phyloP scores from a whole-genome alignment of 2,797 vertebrate genomes.

The Columba guinea region DNA sequence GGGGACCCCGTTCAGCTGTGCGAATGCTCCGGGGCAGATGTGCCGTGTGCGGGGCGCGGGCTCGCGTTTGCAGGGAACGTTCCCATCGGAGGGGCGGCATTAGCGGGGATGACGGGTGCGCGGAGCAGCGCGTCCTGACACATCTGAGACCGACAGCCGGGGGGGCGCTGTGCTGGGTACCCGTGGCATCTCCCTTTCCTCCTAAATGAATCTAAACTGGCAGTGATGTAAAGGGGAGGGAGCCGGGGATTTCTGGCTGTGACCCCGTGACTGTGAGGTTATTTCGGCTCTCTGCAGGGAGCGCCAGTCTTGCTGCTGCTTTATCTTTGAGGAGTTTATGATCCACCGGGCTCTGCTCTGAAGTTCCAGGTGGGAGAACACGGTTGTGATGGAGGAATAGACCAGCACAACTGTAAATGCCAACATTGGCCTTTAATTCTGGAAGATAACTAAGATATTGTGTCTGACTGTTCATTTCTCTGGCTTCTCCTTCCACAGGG shows the following conservation, averaged over 20 bases:
- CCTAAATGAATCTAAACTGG: neutral
- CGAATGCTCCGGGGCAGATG: neutral
- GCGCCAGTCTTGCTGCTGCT: neutral
- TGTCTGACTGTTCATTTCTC: neutral
- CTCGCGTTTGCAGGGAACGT: neutral
- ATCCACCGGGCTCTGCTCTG: neutral
- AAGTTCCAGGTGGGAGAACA: neutral
- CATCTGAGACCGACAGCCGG: neutral
- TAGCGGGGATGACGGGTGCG: neutral
- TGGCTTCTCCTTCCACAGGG: neutral
- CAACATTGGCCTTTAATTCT: neutral
- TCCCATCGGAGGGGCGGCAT: fast-evolving
- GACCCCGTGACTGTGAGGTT: neutral
- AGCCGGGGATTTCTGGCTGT: neutral
- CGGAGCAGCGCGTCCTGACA: fast-evolving
- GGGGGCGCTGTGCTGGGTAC: neutral
- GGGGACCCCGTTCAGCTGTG: fast-evolving
- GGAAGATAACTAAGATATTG: neutral
- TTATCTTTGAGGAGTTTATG: neutral
- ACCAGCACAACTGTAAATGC: neutral
- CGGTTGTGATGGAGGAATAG: neutral
- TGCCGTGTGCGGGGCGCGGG: neutral
- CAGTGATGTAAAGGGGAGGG: constrained; percentile 9
- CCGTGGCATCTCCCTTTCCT: neutral
- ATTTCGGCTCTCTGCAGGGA: neutral